A percentile compares a stretch with the other conserved stretches of the same genome.
These are phyloP conservation scores for Ornithoptera alexandrae DNA, from an alignment of 2,888 invertebrate genomes.

Conservation along the genomic window DNA sequence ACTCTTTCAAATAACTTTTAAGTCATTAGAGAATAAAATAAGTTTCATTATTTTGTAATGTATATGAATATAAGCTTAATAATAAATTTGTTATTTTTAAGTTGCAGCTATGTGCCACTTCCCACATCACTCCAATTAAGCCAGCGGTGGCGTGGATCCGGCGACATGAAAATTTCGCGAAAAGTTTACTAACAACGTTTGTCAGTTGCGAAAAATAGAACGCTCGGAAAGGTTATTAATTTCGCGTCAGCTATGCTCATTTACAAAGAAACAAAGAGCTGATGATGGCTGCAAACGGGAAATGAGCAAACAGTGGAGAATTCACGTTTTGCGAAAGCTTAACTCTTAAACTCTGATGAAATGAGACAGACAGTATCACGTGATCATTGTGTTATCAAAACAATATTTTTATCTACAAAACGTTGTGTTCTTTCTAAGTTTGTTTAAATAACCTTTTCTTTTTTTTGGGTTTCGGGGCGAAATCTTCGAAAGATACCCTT, in stretches of 20 bases:
- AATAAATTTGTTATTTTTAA: not conserved
- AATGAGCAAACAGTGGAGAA: slow-evolving; percentile 5
- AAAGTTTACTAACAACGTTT: slow-evolving; percentile 1
- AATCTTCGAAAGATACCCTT: too few species aligned
- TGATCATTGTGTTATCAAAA: not conserved
- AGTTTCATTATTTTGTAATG: too few species aligned
- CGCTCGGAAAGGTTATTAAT: slow-evolving; percentile 4
- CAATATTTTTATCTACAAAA: not conserved
- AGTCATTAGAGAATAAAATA: too few species aligned
- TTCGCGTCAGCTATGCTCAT: slow-evolving; percentile 2
- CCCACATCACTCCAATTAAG: not conserved
- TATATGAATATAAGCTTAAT: not conserved
- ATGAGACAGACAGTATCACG: not conserved
- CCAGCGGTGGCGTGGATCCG: not conserved
- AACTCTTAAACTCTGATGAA: not conserved
- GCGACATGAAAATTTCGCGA: not conserved
- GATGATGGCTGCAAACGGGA: slow-evolving; percentile 1
- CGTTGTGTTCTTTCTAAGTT: too few species aligned
- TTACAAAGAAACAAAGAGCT: slow-evolving; percentile 1
- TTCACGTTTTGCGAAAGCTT: not conserved
- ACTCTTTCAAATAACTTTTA: too few species aligned
- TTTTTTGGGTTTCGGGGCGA: too few species aligned
- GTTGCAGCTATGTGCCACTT: not conserved
- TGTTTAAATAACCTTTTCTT: too few species aligned
- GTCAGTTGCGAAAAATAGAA: slow-evolving; percentile 1